These are phyloP conservation scores for Pseudois nayaur DNA, from an alignment of 2,113 vertebrate genomes.

Conservation along the genomic window DNA sequence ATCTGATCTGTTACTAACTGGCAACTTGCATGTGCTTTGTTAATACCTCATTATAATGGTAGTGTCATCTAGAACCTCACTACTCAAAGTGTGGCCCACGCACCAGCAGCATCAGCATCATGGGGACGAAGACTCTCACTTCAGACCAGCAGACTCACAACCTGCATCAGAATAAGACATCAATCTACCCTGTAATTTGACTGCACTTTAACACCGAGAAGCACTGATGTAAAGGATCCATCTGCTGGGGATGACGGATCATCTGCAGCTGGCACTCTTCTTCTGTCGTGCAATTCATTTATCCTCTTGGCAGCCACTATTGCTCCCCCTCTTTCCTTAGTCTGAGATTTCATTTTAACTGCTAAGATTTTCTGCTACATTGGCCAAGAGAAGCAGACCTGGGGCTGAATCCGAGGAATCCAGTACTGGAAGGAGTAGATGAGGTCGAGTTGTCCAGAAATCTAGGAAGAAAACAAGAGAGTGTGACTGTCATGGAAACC, in stretches of 20 bases:
- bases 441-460: background rate
- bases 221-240: background rate
- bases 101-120: background rate
- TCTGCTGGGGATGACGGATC: background rate
- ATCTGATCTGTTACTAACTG: background rate
- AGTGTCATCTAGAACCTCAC: background rate
- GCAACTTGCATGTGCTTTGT: background rate
- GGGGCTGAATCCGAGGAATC: background rate
- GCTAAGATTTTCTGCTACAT: background rate
- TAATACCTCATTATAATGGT: background rate
- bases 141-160: background rate
- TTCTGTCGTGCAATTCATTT: background rate
- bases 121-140: background rate
- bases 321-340: background rate
- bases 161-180: background rate
- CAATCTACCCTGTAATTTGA: background rate
- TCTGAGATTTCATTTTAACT: background rate
- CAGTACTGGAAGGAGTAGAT: accelerated
- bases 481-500: background rate
- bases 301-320: background rate
- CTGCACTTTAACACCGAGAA: background rate
- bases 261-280: background rate
- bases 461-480: background rate
- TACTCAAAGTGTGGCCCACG: background rate
- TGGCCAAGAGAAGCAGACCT: background rate